Base-by-base conservation (phyloP, 2,113 vertebrate genomes). In the Murina feae region DNA sequence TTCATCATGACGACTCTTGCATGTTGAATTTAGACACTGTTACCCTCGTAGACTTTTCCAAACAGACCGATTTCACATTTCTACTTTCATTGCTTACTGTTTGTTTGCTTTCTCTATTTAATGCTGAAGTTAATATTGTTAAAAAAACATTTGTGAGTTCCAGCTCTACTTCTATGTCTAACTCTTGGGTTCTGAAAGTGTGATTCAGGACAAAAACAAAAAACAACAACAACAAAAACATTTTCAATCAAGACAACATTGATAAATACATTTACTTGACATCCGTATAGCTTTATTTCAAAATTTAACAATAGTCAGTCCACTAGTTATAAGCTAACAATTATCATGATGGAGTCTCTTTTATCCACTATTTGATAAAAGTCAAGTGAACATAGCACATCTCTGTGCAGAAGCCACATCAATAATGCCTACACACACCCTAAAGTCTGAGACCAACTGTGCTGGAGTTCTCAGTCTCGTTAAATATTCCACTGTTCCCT, bases 1-100 rank as follows among this genome's bases (percentile, higher is more conserved):
- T 96, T 98, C 95, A 97, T 98, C 96, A 94, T 63, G 96, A 97
- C 95, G 86, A 88, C 84, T 96, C 81, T 97, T 95, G 80, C 25
- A 87, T 89, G 86, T 95, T 93, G 91, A 97, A 97, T 95, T 49
- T 92, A 95, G 86, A 92, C 58, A 53, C 65, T 93, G 58, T 75
- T 95, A 91, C 32, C 76, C 47, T 85, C 53, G 79, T 89, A 90
- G 23, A 86, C 88, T 93, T 94, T 35, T 93, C 80, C 76, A 96
- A 96, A 97, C 80, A 95, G 95, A 79, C 95, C 94, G 97, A 83
- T 94, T 97, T 94, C 97, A 93, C 93, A 72, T 89, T 96, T 96
- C 65, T 80, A 93, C 47, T 89, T 96, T 92, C 44, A 75, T 49
- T 7, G 18, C 12, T 47, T 80, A 58, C 83, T 97, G 79, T 94